A percentile compares a stretch with the other conserved stretches of the same genome.
Evolutionary conservation across 2,888 invertebrate species (phyloP).

Genomic region (Oegoconia quadripuncta): DNA sequence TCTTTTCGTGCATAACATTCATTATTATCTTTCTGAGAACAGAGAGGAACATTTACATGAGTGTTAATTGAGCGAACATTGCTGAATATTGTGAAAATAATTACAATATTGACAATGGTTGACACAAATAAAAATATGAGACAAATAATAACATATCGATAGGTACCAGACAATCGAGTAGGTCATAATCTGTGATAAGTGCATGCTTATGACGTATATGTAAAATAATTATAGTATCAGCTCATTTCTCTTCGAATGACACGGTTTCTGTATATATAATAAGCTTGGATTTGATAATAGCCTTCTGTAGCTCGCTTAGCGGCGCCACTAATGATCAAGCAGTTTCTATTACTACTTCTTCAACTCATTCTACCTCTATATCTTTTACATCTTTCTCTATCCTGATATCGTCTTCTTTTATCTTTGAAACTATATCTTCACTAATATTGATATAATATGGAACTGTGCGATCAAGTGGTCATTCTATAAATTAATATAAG

Average conservation of each 20-base stretch:
- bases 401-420: slow-evolving; percentile 7
- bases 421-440: slow-evolving; percentile 11
- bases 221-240: slow-evolving; percentile 33
- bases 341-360: slow-evolving; percentile 27
- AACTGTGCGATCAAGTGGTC: slow-evolving; percentile 61
- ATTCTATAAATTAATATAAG: slow-evolving; percentile 51
- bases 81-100: slow-evolving; percentile 12
- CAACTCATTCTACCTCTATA: slow-evolving; percentile 6
- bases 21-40: too few relatives aligned
- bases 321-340: slow-evolving; percentile 42
- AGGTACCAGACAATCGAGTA: slow-evolving; percentile 55
- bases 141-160: slow-evolving; percentile 64
- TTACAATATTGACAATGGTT: slow-evolving; percentile 16
- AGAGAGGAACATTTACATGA: neutral
- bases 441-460: slow-evolving; percentile 14
- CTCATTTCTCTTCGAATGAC: slow-evolving; percentile 46
- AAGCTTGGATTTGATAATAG: slow-evolving; percentile 69
- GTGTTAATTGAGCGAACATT: slow-evolving; percentile 6
- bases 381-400: slow-evolving; percentile 14
- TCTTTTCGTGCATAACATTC: neutral
- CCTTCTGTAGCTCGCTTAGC: slow-evolving; percentile 75
- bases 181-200: slow-evolving; percentile 75
- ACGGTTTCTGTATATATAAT: slow-evolving; percentile 45
- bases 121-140: too few relatives aligned
- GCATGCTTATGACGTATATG: slow-evolving; percentile 69